Base-by-base conservation (phyloP, 2,113 vertebrate species). In the Xiphophorus hellerii region DNA sequence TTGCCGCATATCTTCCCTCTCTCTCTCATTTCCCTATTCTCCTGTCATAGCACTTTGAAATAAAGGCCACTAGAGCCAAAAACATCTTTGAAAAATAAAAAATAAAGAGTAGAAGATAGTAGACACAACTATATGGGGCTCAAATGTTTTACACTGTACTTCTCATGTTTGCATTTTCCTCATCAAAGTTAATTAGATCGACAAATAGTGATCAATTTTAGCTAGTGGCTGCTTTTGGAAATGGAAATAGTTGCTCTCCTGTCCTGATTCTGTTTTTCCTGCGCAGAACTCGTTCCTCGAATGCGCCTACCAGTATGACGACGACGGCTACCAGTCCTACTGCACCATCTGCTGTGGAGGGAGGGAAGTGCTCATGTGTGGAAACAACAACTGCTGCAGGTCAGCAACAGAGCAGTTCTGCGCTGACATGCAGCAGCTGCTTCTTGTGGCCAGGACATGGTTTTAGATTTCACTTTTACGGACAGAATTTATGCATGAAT, bases 261-360 rank as follows among this genome's bases (percentile, higher is more conserved):
- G 5, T 64, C 17, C 15, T 22, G 25, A 58, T 42, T 22, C n/a
- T 42, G 51, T 33, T 20, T 28, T 65, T 33, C 86, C 51, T 70
- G 66, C 63, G n/a, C 89, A 99, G 98, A 99, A 99, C 93, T 98
- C 97, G 62, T 99, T 99, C 87, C 89, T 98, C 93, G 98, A 99
- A 92, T 99, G 98, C 0, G 98, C 98, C 0, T 99, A 99, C 91
- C 98, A 99, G 93, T 99, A 99, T 0, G 97, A 99, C 0, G 98
- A 99, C 0, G 98, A 99, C 0, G 98, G 98, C 30, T 99, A 99
- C 90, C 97, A 99, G 94, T 99, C 97, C 80, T 99, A 99, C 92
- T 99, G 98, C 93, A 99, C 98, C 92, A 99, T 99, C 94, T 99
- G 98, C 95, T 99, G 98, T 1, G 97, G 97, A 4, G 98, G 98